Base-by-base conservation (phyloP, 2,888 invertebrate genomes). In the Scaptomyza polygonia region DNA sequence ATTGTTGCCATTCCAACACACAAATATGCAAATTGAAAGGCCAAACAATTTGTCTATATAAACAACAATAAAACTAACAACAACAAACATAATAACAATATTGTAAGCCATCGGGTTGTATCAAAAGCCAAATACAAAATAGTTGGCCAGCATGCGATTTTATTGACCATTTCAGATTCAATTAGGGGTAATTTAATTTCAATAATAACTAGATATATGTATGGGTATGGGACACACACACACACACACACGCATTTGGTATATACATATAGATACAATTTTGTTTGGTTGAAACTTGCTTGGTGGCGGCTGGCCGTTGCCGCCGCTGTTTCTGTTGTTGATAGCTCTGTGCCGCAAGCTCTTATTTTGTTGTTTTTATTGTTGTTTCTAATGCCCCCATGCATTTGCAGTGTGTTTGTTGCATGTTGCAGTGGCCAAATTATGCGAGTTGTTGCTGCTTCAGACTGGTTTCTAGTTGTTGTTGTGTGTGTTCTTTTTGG, bases 161-260 rank as follows among this genome's bases (percentile, higher is more conserved):
- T 85, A 86, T 86, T 86, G 86, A 81, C 81, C 85, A 85, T 86
- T 86, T 83, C 86, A 63, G 86, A 83, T 86, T 85, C 86, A 86
- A 86, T 86, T 86, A 85, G 73, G 77, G 77, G 81, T 86, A 86
- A 86, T 86, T 86, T 86, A 85, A 86, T 86, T 86, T 86, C 83
- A 86, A 86, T 86, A 85, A 86, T 86, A 86, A 81, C 86, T 75
- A 77, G 72, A 77, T 76, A 76, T 74, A 34, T 47, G 67, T 53
- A 14, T 49, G 65, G 12, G 55, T 57, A 45, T 61, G 56, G 32
- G 59, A 58, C 12, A 21, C 44, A 58, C 29, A 62, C 39, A 40
- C 27, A 47, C 9, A 49, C 27, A 47, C 40, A 16, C 58, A 55
- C 27, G 30, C 25, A 40, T 25, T 29, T 36, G 11, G 9, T 32